A percentile compares a stretch with the other conserved stretches of the same genome.
These are phyloP conservation scores for Arizona elegans DNA, from an alignment of 2,113 vertebrate genomes.

Conservation along the genomic window DNA sequence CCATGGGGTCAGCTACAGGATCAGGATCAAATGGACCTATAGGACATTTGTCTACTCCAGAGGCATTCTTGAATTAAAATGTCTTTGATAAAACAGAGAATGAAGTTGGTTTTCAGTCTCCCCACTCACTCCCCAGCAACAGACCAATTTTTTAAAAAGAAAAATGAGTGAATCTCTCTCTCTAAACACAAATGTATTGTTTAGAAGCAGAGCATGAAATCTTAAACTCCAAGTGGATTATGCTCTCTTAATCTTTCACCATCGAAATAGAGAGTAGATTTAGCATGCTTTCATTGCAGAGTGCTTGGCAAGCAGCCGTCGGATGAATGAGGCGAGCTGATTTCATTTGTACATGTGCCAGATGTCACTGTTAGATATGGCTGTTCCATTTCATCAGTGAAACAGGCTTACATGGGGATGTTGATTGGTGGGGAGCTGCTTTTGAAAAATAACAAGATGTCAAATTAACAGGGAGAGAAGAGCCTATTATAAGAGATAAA, in stretches of 20 bases:
- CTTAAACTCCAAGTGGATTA: slow-evolving; percentile 59
- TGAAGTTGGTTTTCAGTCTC: neutral
- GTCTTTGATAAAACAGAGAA: neutral
- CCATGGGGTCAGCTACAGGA: neutral
- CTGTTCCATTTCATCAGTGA: slow-evolving; percentile 67
- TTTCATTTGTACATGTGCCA: slow-evolving; percentile 63
- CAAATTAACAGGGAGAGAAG: slow-evolving; percentile 64
- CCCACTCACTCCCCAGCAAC: too few species aligned
- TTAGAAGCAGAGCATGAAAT: slow-evolving; percentile 53
- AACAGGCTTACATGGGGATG: slow-evolving; percentile 52
- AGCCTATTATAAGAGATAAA: slow-evolving; percentile 62
- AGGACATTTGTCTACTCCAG: neutral
- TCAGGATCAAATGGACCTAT: neutral
- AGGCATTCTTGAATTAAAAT: neutral
- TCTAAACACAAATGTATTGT: slow-evolving; percentile 37
- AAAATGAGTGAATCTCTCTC: neutral
- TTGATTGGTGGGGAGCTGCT: slow-evolving; percentile 54
- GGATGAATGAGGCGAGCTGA: slow-evolving; percentile 62
- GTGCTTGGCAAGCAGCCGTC: slow-evolving; percentile 50
- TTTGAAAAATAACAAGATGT: slow-evolving; percentile 61
- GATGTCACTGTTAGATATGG: slow-evolving; percentile 52
- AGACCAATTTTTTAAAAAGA: neutral
- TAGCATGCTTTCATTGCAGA: slow-evolving; percentile 52
- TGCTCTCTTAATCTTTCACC: slow-evolving; percentile 57
- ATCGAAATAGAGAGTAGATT: slow-evolving; percentile 49